phyloP scores from a whole-genome alignment of 1,140 invertebrate species.

The Thalassaphorura encarpata region DNA sequence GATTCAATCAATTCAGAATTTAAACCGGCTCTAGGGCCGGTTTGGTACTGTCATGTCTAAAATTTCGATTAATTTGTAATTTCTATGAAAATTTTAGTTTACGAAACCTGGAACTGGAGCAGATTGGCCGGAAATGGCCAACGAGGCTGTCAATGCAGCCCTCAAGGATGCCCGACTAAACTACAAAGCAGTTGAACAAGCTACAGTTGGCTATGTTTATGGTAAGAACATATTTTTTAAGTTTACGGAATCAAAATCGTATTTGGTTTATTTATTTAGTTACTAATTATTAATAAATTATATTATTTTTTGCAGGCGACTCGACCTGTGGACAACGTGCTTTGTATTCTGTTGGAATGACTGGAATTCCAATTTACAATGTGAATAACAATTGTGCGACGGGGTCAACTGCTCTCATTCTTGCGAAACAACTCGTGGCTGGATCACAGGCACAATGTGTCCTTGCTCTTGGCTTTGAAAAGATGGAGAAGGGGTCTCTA shows the following conservation, averaged over 20 bases:
- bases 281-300: not conserved
- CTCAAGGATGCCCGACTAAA: constrained; percentile 73
- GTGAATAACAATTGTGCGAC: constrained; percentile 98
- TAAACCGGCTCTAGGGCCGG: no score
- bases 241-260: not conserved
- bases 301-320: constrained; percentile 51
- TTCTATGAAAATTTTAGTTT: constrained; percentile 48
- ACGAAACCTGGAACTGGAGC: constrained; percentile 74
- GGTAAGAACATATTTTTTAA: constrained; percentile 45
- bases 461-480: constrained; percentile 92
- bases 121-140: constrained; percentile 91
- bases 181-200: constrained; percentile 74
- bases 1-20: no score
- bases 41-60: constrained; percentile 11
- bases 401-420: constrained; percentile 78
- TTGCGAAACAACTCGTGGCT: constrained; percentile 85
- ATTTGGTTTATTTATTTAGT: not conserved
- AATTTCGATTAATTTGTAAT: constrained; percentile 1
- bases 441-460: constrained; percentile 63
- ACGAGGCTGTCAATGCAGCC: constrained; percentile 84
- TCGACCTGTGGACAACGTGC: constrained; percentile 92
- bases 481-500: constrained; percentile 91
- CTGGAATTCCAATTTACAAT: constrained; percentile 94
- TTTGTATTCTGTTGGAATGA: constrained; percentile 89
- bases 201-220: constrained; percentile 87